phyloP scores from a whole-genome alignment of 2,888 invertebrate genomes.

The Desoria tigrina region DNA sequence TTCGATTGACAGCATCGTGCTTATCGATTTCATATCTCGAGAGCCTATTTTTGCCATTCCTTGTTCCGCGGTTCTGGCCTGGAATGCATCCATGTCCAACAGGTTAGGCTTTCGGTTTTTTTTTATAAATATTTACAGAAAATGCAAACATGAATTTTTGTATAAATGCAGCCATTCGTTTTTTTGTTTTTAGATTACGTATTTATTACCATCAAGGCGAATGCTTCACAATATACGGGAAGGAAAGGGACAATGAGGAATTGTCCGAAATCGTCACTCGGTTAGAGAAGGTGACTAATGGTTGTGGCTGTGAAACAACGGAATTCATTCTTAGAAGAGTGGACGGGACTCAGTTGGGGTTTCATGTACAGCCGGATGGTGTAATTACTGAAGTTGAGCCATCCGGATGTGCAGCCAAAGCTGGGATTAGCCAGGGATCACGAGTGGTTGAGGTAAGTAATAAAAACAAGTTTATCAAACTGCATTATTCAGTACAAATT shows the following conservation, averaged over 20 bases:
- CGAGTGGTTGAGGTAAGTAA: constrained; percentile 76
- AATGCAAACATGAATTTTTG: neutral
- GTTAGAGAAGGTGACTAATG: constrained; percentile 74
- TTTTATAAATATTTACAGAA: neutral
- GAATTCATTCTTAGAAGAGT: constrained; percentile 81
- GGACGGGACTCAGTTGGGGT: constrained; percentile 73
- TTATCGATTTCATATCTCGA: constrained; percentile 78
- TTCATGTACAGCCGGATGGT: constrained; percentile 89
- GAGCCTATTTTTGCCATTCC: constrained; percentile 85
- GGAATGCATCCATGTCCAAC: constrained; percentile 64
- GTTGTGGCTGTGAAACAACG: constrained; percentile 67
- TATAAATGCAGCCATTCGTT: too few species aligned
- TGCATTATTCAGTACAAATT: neutral
- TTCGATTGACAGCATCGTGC: constrained; percentile 80
- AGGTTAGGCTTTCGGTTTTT: constrained; percentile 57
- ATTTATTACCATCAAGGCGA: constrained; percentile 93
- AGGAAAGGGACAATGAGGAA: constrained; percentile 70
- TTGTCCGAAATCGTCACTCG: constrained; percentile 76
- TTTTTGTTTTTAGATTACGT: constrained; percentile 63
- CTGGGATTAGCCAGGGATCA: constrained; percentile 86
- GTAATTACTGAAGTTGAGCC: constrained; percentile 90
- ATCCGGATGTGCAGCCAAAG: constrained; percentile 70
- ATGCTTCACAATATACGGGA: constrained; percentile 78
- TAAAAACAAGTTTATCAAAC: too few species aligned
- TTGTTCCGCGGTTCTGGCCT: constrained; percentile 75